Conservation (phyloP, 2,888 invertebrate genomes). For the Lochmaea capreae region DNA sequence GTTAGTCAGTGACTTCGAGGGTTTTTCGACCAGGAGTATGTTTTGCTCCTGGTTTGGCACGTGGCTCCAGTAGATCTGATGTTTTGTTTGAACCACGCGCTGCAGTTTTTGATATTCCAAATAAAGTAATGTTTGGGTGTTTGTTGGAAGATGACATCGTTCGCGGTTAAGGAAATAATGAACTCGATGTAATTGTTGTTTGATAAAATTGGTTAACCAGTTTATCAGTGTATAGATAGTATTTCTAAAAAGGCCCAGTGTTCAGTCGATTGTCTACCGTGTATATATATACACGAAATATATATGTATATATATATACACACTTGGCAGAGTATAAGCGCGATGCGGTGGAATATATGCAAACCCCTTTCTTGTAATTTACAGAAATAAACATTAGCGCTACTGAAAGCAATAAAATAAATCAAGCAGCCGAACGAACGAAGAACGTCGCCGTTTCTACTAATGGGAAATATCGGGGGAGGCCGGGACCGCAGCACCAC, state of each 20-base stretch:
- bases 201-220: neutral
- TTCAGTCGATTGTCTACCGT: constrained; percentile 21
- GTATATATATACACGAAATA: constrained; percentile 21
- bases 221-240: constrained; percentile 12
- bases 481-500: constrained; percentile 40
- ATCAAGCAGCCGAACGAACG: constrained; percentile 65
- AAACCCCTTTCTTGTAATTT: constrained; percentile 71
- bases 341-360: constrained; percentile 58
- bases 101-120: too few relatives aligned
- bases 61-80: too few relatives aligned
- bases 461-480: constrained; percentile 52
- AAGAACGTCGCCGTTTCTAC: constrained; percentile 42
- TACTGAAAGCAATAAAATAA: constrained; percentile 71
- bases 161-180: too few relatives aligned
- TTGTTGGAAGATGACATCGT: too few relatives aligned
- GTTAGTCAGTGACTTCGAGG: too few relatives aligned
- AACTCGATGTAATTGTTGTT: too few relatives aligned
- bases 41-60: too few relatives aligned
- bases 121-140: too few relatives aligned
- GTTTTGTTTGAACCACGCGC: too few relatives aligned
- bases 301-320: constrained; percentile 22
- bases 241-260: constrained; percentile 3
- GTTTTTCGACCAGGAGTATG: too few relatives aligned
- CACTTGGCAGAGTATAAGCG: constrained; percentile 27
- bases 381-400: constrained; percentile 71